phyloP scores from a whole-genome alignment of 2,797 vertebrate genomes.

The Molossus molossus region DNA sequence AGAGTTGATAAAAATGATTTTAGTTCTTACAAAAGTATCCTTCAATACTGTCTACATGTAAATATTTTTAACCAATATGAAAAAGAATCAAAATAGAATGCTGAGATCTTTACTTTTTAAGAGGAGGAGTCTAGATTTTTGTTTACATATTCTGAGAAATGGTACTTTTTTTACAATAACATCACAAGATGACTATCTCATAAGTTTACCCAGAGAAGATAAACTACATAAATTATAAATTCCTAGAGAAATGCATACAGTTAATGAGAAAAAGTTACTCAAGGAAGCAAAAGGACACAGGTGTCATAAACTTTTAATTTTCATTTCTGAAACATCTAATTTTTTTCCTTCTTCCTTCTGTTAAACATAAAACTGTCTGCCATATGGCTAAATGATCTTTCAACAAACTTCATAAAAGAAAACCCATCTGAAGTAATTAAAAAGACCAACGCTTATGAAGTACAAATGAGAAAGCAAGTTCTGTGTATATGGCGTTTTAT shows the following conservation, averaged over 20 bases:
- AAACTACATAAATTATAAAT: slow-evolving; percentile 14
- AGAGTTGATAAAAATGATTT: slow-evolving; percentile 22
- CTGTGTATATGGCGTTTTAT: slow-evolving; percentile 17
- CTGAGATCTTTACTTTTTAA: slow-evolving; percentile 39
- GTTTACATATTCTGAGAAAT: slow-evolving; percentile 20
- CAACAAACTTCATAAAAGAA: slow-evolving; percentile 66
- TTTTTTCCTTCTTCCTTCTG: slow-evolving; percentile 61
- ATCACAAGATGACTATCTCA: neutral
- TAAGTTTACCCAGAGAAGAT: slow-evolving; percentile 34
- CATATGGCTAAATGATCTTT: slow-evolving; percentile 68
- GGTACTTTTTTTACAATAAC: neutral
- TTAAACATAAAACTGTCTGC: slow-evolving; percentile 66
- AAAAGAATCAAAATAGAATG: slow-evolving; percentile 40
- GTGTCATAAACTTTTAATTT: slow-evolving; percentile 64
- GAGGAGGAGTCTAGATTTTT: slow-evolving; percentile 18
- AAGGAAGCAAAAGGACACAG: slow-evolving; percentile 67
- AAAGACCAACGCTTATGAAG: slow-evolving; percentile 68
- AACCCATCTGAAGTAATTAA: slow-evolving; percentile 70
- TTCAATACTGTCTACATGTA: neutral
- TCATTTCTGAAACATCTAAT: neutral
- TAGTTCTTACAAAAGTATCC: neutral
- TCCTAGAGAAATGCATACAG: neutral
- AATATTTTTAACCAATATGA: slow-evolving; percentile 58
- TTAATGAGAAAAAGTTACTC: slow-evolving; percentile 65
- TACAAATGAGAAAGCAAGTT: slow-evolving; percentile 24